Evolutionary conservation across 2,888 invertebrate genomes (phyloP).

Genomic region (Parelbella ahira): DNA sequence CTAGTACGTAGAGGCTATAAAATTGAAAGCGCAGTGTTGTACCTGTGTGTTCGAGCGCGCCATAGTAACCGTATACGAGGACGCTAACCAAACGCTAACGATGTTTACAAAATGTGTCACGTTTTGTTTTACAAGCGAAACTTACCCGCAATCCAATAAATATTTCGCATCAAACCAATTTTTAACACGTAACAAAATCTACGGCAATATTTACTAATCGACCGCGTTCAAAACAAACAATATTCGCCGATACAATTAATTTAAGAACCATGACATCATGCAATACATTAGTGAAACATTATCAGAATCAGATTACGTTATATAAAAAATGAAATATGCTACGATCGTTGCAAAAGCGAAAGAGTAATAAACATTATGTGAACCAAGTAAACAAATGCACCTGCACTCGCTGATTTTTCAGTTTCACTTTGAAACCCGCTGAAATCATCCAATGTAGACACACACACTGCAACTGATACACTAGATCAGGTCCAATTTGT

Average conservation of each 20-base stretch:
- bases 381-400: conserved; percentile 67
- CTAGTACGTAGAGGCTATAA: conserved; percentile 23
- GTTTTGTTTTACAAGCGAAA: conserved; percentile 47
- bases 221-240: conserved; percentile 12
- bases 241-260: conserved; percentile 6
- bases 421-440: conserved; percentile 40
- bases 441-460: conserved; percentile 33
- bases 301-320: conserved; percentile 8
- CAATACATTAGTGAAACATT: conserved; percentile 10
- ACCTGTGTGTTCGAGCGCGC: conserved; percentile 29
- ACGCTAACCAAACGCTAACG: conserved; percentile 53
- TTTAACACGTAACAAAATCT: not conserved
- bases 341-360: conserved; percentile 34
- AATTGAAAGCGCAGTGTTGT: conserved; percentile 30
- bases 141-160: conserved; percentile 40
- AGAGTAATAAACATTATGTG: conserved; percentile 37
- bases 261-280: conserved; percentile 15
- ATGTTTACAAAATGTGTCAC: conserved; percentile 70
- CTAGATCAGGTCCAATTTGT: conserved; percentile 43
- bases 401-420: conserved; percentile 61
- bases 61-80: conserved; percentile 30
- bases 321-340: too few species aligned
- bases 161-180: conserved; percentile 1
- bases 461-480: conserved; percentile 58
- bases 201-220: conserved; percentile 9